Base-by-base conservation (phyloP, 1,140 invertebrate species). In the Heliconius nattereri region DNA sequence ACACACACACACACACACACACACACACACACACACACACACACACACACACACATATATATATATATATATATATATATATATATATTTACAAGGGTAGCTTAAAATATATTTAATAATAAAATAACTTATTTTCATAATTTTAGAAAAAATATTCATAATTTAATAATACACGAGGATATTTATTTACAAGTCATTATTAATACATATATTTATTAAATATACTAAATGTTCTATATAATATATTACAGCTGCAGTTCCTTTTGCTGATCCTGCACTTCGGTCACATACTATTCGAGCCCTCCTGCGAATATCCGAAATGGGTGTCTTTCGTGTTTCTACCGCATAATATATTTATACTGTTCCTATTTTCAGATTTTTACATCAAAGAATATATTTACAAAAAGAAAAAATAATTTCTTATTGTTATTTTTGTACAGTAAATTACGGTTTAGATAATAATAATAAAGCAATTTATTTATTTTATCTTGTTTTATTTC, bases 291-390 rank as follows among this genome's bases (percentile, higher is more conserved):
- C 84, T 96, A 66, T 97, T 96, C 91, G 95, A 95, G 70, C 95
- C 95, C 23, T 95, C 97, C 60, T 98, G 98, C 87, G 94, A 95
- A 26, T 98, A 96, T 83, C 97, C 97, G 5, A 95, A 94, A 70
- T 95, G 95, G 92, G 86, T 95, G 1, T 92, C 95, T 0, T 89
- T 95, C 5, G 26, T 96, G 20, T 95, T 96, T 82, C 90, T 96
- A 49, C 94, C 95, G 0, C 96, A 97, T 86, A 96, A 96, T 85
- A 80, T 96, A 2, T 96, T 96, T 78, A 97, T 98, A 95, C 95
- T 98, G 26, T 92, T 97, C 81, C 94, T 99, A 35, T 99, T 99
- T 90, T 95, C 95, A 1, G 96, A 98, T 72, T 98, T 98, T 94
- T 98, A 98, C 89, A 95, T 96, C 60, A 96, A 97, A 85, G 94